Base-by-base conservation (phyloP, 2,113 vertebrate species). In the Aleadryas rufinucha region DNA sequence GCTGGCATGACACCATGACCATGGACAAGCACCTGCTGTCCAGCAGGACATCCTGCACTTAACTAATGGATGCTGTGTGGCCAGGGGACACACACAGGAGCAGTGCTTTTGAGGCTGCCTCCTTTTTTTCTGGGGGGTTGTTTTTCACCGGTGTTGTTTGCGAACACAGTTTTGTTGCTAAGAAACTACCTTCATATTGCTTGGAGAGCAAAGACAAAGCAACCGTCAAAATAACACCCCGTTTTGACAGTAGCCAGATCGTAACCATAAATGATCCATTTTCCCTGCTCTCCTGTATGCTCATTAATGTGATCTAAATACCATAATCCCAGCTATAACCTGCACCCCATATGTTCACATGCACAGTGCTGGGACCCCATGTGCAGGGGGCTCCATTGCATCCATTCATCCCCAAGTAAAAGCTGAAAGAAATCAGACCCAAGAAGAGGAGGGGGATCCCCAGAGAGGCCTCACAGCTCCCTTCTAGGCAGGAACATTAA, bases 161-260 rank as follows among this genome's bases (percentile, higher is more conserved):
- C 56, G 97, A 97, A 96, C 95, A 94, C 88, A 97, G 96, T 98
- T 98, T 97, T 98, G 98, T 98, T 98, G 98, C 98, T 98, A 98
- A 98, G 98, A 97, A 98, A 98, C 98, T 97, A 97, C 96, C 96
- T 98, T 97, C 97, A 74, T 93, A 97, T 95, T 97, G 97, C 97
- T 97, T 52, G 1, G 93, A 95, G 94, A 96, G 90, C 69, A 91
- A 97, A 98, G 98, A 98, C 97, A 98, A 98, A 98, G 96, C 96
- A 97, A 97, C 91, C 96, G 35, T 98, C 97, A 98, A 97, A 98
- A 95, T 97, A 97, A 95, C 95, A 95, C 86, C 37, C 65, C 97
- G 97, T 98, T 98, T 95, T 98, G 98, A 98, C 97, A 98, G 97
- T 95, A 98, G 97, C 96, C 97, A 80, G 95, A 97, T 97, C 86